These are phyloP conservation scores for Drosophila stalkeri DNA, from an alignment of 2,888 invertebrate genomes.

Conservation along the genomic window DNA sequence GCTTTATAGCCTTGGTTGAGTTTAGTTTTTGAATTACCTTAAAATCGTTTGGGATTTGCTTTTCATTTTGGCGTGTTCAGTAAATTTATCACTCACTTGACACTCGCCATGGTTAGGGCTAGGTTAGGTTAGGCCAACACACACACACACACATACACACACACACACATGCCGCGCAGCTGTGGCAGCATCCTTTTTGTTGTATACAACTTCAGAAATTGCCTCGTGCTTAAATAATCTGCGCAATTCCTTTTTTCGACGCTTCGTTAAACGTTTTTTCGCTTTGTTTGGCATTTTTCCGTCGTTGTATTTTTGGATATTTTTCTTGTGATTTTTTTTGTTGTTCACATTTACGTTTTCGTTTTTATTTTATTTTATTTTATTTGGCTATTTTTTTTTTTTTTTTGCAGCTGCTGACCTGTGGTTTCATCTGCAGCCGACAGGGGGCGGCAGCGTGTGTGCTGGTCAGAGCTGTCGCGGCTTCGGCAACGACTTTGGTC, in stretches of 20 bases:
- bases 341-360: not conserved
- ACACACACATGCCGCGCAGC: not conserved
- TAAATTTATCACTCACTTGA: constrained; percentile 21
- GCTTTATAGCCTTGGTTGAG: not conserved
- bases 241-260: constrained; percentile 41
- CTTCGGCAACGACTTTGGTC: constrained; percentile 56
- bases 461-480: constrained; percentile 53
- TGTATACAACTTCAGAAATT: constrained; percentile 47
- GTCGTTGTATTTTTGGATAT: constrained; percentile 15
- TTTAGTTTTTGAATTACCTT: not conserved
- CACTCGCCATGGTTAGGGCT: constrained; percentile 3
- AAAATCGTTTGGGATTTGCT: constrained; percentile 6
- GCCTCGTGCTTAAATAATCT: constrained; percentile 72
- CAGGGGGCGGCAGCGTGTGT: constrained; percentile 61
- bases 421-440: constrained; percentile 76
- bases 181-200: constrained; percentile 23
- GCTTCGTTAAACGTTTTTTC: constrained; percentile 52
- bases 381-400: constrained; percentile 7
- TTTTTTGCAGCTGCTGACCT: constrained; percentile 46
- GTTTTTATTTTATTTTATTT: constrained; percentile 10
- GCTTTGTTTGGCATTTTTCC: constrained; percentile 49
- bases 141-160: constrained; percentile 3
- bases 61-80: not conserved
- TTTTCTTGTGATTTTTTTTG: constrained; percentile 14
- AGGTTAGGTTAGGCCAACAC: not conserved